Conservation (phyloP, 2,113 vertebrate species). For the Chlamydotis undulata region DNA sequence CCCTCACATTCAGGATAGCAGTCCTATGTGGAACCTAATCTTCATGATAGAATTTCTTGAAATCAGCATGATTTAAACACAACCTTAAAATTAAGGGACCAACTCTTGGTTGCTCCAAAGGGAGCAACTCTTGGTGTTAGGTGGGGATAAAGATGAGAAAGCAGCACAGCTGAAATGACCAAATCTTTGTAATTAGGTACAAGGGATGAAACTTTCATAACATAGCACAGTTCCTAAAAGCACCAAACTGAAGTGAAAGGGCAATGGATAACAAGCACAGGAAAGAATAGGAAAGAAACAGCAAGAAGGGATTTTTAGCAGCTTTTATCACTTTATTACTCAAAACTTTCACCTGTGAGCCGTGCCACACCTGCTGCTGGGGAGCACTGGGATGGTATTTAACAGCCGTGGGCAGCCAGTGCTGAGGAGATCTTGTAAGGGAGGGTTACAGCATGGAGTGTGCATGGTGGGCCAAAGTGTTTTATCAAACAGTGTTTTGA, state of each 20-base stretch:
- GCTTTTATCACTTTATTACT: background rate
- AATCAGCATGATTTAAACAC: fast-evolving
- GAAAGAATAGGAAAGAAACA: background rate
- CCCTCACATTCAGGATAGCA: background rate
- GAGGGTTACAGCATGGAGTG: fast-evolving
- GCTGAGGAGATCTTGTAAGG: fast-evolving
- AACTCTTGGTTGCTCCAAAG: background rate
- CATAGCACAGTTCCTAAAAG: background rate
- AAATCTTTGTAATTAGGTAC: background rate
- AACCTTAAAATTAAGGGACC: background rate
- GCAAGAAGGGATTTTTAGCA: background rate
- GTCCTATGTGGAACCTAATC: background rate
- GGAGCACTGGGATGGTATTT: background rate
- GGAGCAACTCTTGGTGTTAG: background rate
- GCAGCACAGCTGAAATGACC: background rate
- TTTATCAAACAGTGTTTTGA: background rate
- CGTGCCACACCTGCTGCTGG: background rate
- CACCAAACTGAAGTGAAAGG: background rate
- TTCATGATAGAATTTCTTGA: background rate
- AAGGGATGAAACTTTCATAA: background rate
- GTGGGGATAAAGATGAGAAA: background rate
- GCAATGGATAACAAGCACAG: background rate
- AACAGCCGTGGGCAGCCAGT: background rate
- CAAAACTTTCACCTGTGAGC: background rate
- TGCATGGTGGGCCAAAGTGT: fast-evolving